Evolutionary conservation across 2,113 vertebrate genomes (phyloP), one percentile per base, ranked within the genome.

Genomic region (Muntiacus muntjak): DNA sequence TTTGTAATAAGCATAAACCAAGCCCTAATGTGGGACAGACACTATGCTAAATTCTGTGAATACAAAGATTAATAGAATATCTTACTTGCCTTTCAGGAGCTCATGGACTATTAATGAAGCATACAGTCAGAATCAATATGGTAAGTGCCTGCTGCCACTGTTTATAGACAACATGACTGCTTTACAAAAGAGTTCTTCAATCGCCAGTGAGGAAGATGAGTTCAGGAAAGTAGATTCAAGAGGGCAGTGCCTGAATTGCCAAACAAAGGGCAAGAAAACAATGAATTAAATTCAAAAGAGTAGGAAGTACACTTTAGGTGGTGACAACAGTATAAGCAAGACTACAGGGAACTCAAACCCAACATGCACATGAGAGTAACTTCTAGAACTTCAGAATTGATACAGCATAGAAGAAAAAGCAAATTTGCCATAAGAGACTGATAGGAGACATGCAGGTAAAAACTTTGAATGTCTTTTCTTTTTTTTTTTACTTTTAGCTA

Each of bases 1-100:
- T 45, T 12, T 17, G 64, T 89, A 33, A 19, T 50, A 67, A 92
- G 16, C 16, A 45, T 67, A 89, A 78, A 13, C 4, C 7, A 95
- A 85, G 0, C 25, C 36, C 2, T 52, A 58, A n/a, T 82, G 67
- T 0, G 15, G 0, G 9, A 19, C 10, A 91, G 6, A 30, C 21
- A 76, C 13, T 47, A 43, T 54, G 30, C 14, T 40, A 36, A 82
- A 45, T 54, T 91, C 43, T 30, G 11, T 71, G 33, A 13, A 5
- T 81, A 60, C 43, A 40, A 60, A 88, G 30, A 43, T 50, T 14
- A 55, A 78, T n/a, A 60, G 28, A 23, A 33, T 40, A 54, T 50
- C 28, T 50, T 15, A 57, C 15, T 43, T 82, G 43, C 12, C 25
- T 91, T 90, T 45, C 33, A 67, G 21, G 43, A 58, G 33, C 13